Percentiles rank a stretch among this genome's conserved stretches.
Conservation (phyloP, 2,797 vertebrate species). For the Galaxias olidus region DNA sequence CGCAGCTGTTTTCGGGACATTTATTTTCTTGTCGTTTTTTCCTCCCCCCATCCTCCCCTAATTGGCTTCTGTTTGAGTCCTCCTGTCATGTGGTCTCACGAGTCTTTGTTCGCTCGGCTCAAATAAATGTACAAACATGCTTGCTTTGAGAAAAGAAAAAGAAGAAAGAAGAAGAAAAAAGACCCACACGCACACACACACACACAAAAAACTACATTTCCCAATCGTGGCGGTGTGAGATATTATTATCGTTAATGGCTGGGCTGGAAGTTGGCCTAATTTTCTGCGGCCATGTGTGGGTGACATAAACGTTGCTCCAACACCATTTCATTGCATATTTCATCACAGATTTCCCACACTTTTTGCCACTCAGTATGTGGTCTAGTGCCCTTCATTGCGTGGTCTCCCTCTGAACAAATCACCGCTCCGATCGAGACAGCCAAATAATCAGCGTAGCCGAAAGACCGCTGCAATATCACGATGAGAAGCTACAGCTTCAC, state of each 20-base stretch:
- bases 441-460: conserved; percentile 57
- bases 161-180: conserved; percentile 1
- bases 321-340: conserved; percentile 59
- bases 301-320: conserved; percentile 49
- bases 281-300: conserved; percentile 51
- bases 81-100: conserved; percentile 70
- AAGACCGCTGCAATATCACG: conserved; percentile 33
- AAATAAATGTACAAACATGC: conserved; percentile 46
- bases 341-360: conserved; percentile 68
- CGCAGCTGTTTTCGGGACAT: conserved; percentile 70
- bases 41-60: conserved; percentile 59
- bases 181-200: no score
- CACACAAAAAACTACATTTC: conserved; percentile 24
- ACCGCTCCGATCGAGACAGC: conserved; percentile 60
- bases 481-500: neutral
- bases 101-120: conserved; percentile 38
- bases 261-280: conserved; percentile 50
- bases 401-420: conserved; percentile 69
- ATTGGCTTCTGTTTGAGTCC: conserved; percentile 72
- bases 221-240: conserved; percentile 49
- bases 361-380: conserved; percentile 70
- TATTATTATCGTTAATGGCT: conserved; percentile 68
- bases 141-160: conserved; percentile 11
- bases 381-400: conserved; percentile 70
- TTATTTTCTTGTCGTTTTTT: conserved; percentile 62